Evolutionary conservation across 2,888 invertebrate genomes (phyloP).

Genomic region (Agrypnus murinus): DNA sequence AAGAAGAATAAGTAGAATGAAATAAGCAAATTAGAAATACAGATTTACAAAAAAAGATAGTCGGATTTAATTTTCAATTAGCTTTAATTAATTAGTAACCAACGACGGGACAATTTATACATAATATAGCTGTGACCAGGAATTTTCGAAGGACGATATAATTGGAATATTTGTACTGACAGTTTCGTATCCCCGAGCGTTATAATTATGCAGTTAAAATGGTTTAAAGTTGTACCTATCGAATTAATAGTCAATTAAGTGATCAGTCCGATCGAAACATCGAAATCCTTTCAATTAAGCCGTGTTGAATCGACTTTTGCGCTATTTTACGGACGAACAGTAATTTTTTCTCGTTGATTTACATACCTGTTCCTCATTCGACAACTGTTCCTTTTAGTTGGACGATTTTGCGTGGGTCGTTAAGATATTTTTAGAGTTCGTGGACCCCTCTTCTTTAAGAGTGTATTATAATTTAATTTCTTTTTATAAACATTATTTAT

Average conservation of each 20-base stretch:
- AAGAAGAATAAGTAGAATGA: no score
- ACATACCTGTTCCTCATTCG: conserved; percentile 60
- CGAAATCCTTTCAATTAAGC: conserved; percentile 62
- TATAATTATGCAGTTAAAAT: conserved; percentile 43
- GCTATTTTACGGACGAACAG: conserved; percentile 57
- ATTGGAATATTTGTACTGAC: conserved; percentile 39
- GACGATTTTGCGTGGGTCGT: conserved; percentile 48
- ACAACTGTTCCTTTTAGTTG: conserved; percentile 47
- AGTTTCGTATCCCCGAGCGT: conserved; percentile 1
- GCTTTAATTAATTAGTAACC: conserved; percentile 21
- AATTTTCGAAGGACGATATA: conserved; percentile 16
- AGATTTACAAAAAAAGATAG: not conserved
- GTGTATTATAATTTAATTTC: no score
- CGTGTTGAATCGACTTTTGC: conserved; percentile 56
- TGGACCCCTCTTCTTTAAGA: conserved; percentile 39
- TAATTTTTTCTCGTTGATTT: conserved; percentile 59
- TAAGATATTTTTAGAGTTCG: conserved; percentile 43
- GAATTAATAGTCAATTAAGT: conserved; percentile 61
- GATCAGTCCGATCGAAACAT: conserved; percentile 54
- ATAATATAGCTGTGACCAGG: not conserved
- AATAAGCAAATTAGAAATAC: not conserved
- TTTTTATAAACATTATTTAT: no score
- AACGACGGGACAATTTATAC: not conserved
- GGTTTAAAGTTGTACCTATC: conserved; percentile 45
- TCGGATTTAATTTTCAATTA: conserved; percentile 5